A percentile compares a stretch with the other conserved stretches of the same genome.
phyloP scores from a whole-genome alignment of 1,140 invertebrate species.

The Solenopsis fugax region DNA sequence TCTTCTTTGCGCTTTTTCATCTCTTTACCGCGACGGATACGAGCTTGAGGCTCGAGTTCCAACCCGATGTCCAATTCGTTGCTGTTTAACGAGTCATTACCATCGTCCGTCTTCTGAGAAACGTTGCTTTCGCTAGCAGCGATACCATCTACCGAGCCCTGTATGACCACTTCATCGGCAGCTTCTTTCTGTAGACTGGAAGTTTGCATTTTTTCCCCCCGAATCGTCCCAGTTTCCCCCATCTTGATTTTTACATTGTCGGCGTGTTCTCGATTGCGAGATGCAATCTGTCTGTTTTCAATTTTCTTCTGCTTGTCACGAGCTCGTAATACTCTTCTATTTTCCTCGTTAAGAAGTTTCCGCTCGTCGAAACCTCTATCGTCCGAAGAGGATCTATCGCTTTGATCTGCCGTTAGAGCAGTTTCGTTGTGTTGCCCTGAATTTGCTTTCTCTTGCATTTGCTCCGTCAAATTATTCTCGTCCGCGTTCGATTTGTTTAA shows the following conservation, averaged over 20 bases:
- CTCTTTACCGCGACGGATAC: constrained; percentile 80
- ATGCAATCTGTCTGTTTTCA: constrained; percentile 61
- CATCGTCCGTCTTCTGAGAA: constrained; percentile 45
- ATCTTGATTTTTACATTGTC: constrained; percentile 44
- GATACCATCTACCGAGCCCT: constrained; percentile 23
- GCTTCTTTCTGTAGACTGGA: neutral
- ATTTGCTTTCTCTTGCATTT: neutral
- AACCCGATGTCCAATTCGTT: constrained; percentile 61
- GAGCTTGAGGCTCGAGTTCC: constrained; percentile 74
- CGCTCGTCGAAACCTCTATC: constrained; percentile 59
- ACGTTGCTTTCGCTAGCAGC: neutral
- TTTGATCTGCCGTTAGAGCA: neutral
- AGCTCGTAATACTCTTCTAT: constrained; percentile 79
- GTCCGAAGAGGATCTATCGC: neutral
- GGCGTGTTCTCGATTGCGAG: constrained; percentile 35
- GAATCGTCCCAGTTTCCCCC: constrained; percentile 22
- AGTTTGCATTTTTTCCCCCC: constrained; percentile 18
- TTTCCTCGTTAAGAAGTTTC: constrained; percentile 75
- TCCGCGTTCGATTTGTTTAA: neutral
- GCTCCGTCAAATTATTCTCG: neutral
- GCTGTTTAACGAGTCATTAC: constrained; percentile 39
- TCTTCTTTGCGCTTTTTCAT: constrained; percentile 81
- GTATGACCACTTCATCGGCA: constrained; percentile 1
- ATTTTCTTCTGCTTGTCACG: constrained; percentile 80
- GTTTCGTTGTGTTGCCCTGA: neutral